Evolutionary conservation across 92 coral and sea anemone species (phyloP), one percentile per base, ranked within the genome.

Genomic region (Heteractis magnifica): DNA sequence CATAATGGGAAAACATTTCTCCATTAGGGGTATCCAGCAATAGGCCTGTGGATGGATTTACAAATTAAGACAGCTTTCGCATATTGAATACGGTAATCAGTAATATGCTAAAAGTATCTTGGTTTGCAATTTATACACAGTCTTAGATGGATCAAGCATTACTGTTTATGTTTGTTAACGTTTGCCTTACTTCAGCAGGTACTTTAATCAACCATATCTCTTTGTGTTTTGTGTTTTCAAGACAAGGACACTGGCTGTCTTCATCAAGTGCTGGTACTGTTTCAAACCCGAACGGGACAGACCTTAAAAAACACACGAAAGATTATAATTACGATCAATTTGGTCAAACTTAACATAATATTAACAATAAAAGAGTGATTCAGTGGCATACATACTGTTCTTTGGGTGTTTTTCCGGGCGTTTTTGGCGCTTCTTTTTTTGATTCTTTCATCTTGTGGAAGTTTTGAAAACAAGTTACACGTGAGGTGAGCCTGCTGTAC

Each of bases 131-230:
- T 34, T 34, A 34, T 34, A 34, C 0, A 34, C 44, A 34, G 44
- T 34, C 44, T 34, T 34, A 34, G 44, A 34, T 34, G 44, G 44
- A 34, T 34, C 44, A 34, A 34, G 44, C 44, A 34, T 34, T 34
- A 34, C 44, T 34, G 44, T 34, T 34, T 34, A 53, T 8, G 73
- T 68, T 23, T 20, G 4, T 5, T 21, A 26, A 23, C 6, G 10
- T 68, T 5, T 9, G 73, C 34, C 87, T 84, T 76, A 84, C 87
- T 58, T 84, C 70, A n/a, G 15, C 72, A 44, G 87, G 87, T 7
- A 84, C 82, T 76, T 84, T 84, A 16, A 84, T 75, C 52, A 84
- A 23, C 87, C 87, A 84, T 34, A 84, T 58, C 7, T 77, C 82
- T 49, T 84, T 76, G 71, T 58, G 71, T 21, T 77, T 84, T 20